A percentile compares a stretch with the other conserved stretches of the same genome.
phyloP scores from a whole-genome alignment of 2,797 vertebrate genomes.

The Galago senegalensis region DNA sequence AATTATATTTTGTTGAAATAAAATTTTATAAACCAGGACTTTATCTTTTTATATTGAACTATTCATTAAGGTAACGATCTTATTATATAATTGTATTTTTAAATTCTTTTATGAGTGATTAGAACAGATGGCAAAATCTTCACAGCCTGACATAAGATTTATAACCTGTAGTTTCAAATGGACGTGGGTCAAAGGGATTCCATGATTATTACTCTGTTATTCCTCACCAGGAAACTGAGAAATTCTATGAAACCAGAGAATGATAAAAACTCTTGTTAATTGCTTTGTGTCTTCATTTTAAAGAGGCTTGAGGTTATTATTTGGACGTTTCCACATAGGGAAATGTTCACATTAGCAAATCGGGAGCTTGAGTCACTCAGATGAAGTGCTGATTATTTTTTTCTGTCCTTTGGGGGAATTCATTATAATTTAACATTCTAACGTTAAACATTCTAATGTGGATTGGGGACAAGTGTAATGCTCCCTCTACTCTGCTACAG shows the following conservation, averaged over 20 bases:
- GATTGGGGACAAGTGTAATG: background rate
- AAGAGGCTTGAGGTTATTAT: background rate
- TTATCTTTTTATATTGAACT: slow-evolving; percentile 12
- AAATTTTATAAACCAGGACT: background rate
- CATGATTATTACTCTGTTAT: background rate
- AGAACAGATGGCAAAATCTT: slow-evolving; percentile 68
- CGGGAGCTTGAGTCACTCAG: background rate
- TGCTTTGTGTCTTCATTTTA: slow-evolving; percentile 26
- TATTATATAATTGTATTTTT: slow-evolving; percentile 49
- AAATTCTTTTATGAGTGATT: background rate
- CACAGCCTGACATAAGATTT: slow-evolving; percentile 46
- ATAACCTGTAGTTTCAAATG: slow-evolving; percentile 54
- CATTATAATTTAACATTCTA: slow-evolving; percentile 34
- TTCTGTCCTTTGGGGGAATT: background rate
- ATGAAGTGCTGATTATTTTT: background rate
- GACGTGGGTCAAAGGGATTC: slow-evolving; percentile 45
- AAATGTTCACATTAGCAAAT: background rate
- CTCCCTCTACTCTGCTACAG: background rate
- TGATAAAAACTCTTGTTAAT: background rate
- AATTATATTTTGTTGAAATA: slow-evolving; percentile 31
- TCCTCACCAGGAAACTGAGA: background rate
- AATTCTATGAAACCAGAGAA: slow-evolving; percentile 52
- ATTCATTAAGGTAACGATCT: slow-evolving; percentile 27
- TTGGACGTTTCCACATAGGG: background rate
- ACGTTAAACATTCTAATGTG: too few relatives aligned